Conservation (phyloP, 2,113 vertebrate species). For the Actenoides lindsayi region DNA sequence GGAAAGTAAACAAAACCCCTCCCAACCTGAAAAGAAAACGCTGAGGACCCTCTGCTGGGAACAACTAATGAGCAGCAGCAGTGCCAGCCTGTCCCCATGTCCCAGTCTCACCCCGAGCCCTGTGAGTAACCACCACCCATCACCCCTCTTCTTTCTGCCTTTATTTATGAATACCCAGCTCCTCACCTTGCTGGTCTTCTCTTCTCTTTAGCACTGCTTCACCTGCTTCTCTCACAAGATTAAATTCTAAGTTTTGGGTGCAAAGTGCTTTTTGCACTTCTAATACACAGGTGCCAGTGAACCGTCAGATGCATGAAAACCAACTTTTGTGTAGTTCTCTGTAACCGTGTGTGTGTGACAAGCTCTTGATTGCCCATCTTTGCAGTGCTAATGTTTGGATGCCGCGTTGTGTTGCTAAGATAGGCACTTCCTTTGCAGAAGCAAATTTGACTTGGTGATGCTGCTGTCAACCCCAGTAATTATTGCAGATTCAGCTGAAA, state of each 20-base stretch:
- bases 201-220: neutral
- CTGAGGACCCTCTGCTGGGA: neutral
- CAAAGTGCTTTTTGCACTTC: neutral
- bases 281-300: neutral
- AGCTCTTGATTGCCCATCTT: neutral
- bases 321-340: neutral
- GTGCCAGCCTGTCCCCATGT: neutral
- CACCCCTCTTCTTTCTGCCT: neutral
- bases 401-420: neutral
- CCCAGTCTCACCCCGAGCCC: neutral
- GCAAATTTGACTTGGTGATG: neutral
- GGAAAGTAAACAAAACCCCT: neutral
- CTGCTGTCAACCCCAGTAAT: neutral
- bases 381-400: neutral
- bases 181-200: neutral
- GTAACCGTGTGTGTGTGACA: accelerated
- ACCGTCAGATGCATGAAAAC: neutral
- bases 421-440: neutral
- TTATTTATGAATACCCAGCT: neutral
- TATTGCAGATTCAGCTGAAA: neutral
- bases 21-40: neutral
- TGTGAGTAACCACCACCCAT: neutral
- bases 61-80: neutral
- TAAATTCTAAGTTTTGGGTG: neutral
- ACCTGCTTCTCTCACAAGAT: neutral